Base-by-base conservation (phyloP, 1,140 invertebrate species). In the Zaprionus camerounensis region DNA sequence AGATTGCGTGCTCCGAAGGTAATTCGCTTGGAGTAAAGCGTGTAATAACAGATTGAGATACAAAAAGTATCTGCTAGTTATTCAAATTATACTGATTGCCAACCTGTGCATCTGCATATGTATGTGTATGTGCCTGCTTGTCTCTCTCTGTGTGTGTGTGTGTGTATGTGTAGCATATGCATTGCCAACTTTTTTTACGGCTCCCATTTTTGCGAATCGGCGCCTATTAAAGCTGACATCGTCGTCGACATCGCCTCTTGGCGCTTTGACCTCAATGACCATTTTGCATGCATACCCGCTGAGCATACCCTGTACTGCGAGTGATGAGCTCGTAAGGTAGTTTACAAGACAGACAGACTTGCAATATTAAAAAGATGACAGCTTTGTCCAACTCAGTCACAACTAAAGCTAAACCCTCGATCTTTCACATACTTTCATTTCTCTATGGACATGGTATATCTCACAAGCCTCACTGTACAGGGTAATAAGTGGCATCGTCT, bases 231-330 rank as follows among this genome's bases (percentile, higher is more conserved):
- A 61, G 28, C 34, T 26, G 62, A 71, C 69, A 64, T 71, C 67
- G 31, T 51, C 22, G 15, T 69, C 24, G 15, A 26, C 15, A 22
- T 66, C 51, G 55, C 13, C 56, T 75, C 57, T 64, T 75, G 59
- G 67, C 44, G 41, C 68, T 63, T 75, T 71, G 53, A 75, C 72
- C 72, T 70, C 66, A 70, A 70, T 70, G 72, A 41, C 58, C 46
- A 64, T 70, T 70, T 75, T 26, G 66, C 72, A 57, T 71, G 73
- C 34, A 53, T 46, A 58, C 11, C 22, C 11, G 20, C 68, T 13
- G 7, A 15, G 17, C 12, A 74, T 69, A 68, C 71, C 64, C 71
- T 73, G 51, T 44, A 41, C 9, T 17, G 22, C 15, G 28, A 53
- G 17, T 34, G 31, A 49, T 26, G 3, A 11, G 11, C 20, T 2